Base-by-base conservation (phyloP, 2,888 invertebrate species). In the Heliconius aoede region DNA sequence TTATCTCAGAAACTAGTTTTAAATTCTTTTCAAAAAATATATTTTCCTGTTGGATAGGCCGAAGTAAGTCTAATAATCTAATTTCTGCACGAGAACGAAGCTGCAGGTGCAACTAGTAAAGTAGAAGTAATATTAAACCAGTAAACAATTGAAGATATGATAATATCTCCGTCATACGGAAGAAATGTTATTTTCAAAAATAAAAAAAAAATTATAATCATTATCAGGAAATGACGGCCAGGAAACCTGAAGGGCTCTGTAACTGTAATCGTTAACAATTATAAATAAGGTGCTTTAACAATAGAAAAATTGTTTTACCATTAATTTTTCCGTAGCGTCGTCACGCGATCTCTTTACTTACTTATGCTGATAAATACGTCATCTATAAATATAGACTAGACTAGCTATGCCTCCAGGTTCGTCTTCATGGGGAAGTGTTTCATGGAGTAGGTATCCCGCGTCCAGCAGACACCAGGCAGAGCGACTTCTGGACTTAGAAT, bases 261-360 rank as follows among this genome's bases (percentile, higher is more conserved):
- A 80, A 82, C n/a, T n/a, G n/a, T 74, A 55, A 79, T 76, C 78
- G 78, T 58, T 40, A 58, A 65, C 77, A 80, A 80, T 81, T 80
- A 82, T 80, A 62, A 80, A 79, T 81, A 79, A 80, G 76, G 78
- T 77, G 64, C 76, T 69, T 26, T 74, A 81, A 84, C 84, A 84
- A 84, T 84, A 76, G 83, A 76, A 76, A 76, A 74, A 72, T 61
- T 60, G 74, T 78, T 75, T 76, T 73, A 71, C 26, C 4, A 36
- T 26, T 21, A n/a, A 36, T 36, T 81, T 80, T 80, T 80, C 81
- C 81, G 77, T 62, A 65, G 69, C 60, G 73, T 46, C 15, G 58
- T 73, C 84, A 84, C 84, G 84, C 84, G 78, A 84, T 75, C 69
- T 26, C 36, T 68, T 46, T 24, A 36, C 21, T 68, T 26, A 11